Base-by-base conservation (phyloP, 2,888 invertebrate genomes). In the Kryphioiulus occultus region DNA sequence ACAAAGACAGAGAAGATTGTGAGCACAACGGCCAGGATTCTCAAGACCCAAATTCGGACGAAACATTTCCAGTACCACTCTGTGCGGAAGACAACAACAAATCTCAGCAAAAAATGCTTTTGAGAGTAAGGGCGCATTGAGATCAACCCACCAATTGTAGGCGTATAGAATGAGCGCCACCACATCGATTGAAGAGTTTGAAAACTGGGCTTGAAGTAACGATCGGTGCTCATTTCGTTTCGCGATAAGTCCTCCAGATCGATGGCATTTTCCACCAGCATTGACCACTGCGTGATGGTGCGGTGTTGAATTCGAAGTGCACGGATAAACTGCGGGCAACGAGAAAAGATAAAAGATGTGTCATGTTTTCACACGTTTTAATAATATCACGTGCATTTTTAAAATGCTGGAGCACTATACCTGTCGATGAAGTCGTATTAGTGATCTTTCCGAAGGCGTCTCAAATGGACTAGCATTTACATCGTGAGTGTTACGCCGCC, bases 11-110 rank as follows among this genome's bases (percentile, higher is more conserved):
- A 98, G 92, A 99, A 94, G 78, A 95, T 92, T 1, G 95, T 95
- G 0, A 96, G 94, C 17, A 95, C 90, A 39, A 96, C 93, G 1
- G 97, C 95, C 89, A 96, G 92, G 0, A 94, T 91, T 91, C 96
- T 96, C 90, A 96, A 93, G 89, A 96, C 94, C 91, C 96, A 96
- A 86, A 95, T 95, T 90, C 95, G 95, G 30, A 97, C 90, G 88
- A 96, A 91, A 92, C 98, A 99, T 91, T 97, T 96, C 98, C 98
- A 99, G 92, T 98, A 98, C 99, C 99, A 99, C 92, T 99, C 98
- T 96, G 12, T 68, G 12, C 10, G 4, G n/a, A n/a, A n/a, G 26
- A 68, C 68, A 47, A 47, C 26, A 26, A 68, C 7, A 26, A 68
- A 68, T 68, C 1, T 26, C 19, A 19, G 53, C n/a, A n/a, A 53